Conservation (phyloP, 1,140 invertebrate genomes). For the Macrocentrus cingulum region DNA sequence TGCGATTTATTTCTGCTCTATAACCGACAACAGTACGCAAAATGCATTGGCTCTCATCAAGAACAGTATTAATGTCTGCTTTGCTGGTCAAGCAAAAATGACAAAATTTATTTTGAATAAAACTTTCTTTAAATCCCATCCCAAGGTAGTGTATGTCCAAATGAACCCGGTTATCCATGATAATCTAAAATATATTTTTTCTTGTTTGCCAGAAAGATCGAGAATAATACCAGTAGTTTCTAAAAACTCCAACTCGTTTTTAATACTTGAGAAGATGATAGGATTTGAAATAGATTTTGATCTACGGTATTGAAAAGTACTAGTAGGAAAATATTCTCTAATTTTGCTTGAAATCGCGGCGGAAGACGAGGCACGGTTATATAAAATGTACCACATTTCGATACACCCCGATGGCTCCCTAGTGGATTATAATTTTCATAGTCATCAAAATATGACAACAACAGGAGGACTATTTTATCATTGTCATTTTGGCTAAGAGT, state of each 20-base stretch:
- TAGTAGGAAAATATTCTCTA: conserved; percentile 39
- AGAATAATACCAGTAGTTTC: conserved; percentile 34
- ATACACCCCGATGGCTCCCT: conserved; percentile 33
- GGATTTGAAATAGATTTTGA: conserved; percentile 31
- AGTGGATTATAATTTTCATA: conserved; percentile 20
- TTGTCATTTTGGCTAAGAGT: conserved; percentile 16
- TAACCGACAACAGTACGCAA: conserved; percentile 25
- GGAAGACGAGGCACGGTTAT: conserved; percentile 33
- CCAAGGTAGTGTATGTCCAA: conserved; percentile 40
- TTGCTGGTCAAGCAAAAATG: conserved; percentile 37
- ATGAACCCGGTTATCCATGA: conserved; percentile 40
- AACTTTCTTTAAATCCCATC: conserved; percentile 40
- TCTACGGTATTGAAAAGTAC: conserved; percentile 38
- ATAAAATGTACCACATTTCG: conserved; percentile 40
- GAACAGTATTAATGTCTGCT: conserved; percentile 29
- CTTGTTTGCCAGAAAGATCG: conserved; percentile 12
- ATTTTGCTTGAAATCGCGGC: conserved; percentile 25
- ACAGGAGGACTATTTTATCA: conserved; percentile 35
- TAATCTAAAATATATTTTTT: conserved; percentile 37
- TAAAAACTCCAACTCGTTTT: conserved; percentile 37
- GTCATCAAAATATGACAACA: conserved; percentile 34
- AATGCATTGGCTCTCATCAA: conserved; percentile 27
- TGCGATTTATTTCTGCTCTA: conserved; percentile 4
- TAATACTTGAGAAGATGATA: conserved; percentile 33
- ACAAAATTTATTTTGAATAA: conserved; percentile 38